Evolutionary conservation across 2,888 invertebrate species (phyloP), one percentile per base, ranked within the genome.

Genomic region (Nomada hirtipes): DNA sequence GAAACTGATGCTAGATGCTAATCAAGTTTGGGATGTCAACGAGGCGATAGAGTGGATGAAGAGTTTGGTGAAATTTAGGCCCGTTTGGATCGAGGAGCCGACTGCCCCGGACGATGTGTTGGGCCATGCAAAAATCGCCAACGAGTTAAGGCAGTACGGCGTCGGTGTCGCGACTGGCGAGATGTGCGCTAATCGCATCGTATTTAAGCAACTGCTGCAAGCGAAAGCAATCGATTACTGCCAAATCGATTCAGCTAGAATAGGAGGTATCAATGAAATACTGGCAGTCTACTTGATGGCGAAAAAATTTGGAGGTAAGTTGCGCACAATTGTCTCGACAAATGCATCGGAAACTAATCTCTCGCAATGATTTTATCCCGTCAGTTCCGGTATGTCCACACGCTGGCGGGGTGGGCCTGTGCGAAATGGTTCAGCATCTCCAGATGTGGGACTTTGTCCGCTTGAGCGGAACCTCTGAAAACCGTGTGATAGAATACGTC

Each of bases 341-440:
- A 20, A 7, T 55, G 20, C 50, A 2, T 13, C 13, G 10, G 26
- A 26, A 23, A 23, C 23, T 57, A 20, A 23, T 13, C 57, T 20
- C 53, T 57, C 20, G 2, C 10, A 18, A 57, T 36, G 2, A 47
- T 18, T n/a, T 53, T 78, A 1, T 76, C n/a, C 0, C 93, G 94
- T 29, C 93, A 98, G 98, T 98, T 20, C 98, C 98, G 90, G 98
- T 98, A 1, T 98, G 98, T 92, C 98, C 98, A 0, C 98, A 98
- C 94, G 98, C 98, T 79, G 98, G 98, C n/a, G 98, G 98, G 10
- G 97, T 98, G 13, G 98, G 98, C 2, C 95, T 98, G 3, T 98
- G 98, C 91, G 98, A 98, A 94, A 97, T 98, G 96, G 98, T 98
- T 2, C 98, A 98, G 89, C 98, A 98, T 94, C 94, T 98, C 61